Percentiles rank a stretch among this genome's conserved stretches.
Evolutionary conservation across 2,797 vertebrate genomes (phyloP).

Genomic region (Poecile montanus): DNA sequence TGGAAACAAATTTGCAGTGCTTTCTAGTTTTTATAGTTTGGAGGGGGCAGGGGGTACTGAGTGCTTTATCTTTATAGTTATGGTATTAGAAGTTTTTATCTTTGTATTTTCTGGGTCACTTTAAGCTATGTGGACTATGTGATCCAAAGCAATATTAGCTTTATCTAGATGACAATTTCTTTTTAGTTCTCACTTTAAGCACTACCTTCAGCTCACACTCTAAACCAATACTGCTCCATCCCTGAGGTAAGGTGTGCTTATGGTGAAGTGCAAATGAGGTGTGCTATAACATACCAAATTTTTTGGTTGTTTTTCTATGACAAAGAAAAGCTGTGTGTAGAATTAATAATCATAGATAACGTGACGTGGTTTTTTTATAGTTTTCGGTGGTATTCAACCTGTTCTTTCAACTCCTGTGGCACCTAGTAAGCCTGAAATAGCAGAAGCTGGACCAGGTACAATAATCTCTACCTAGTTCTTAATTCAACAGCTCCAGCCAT

Average conservation of each 20-base stretch:
- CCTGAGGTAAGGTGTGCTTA: neutral
- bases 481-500: neutral
- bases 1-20: neutral
- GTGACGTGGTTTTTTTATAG: conserved; percentile 36
- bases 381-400: conserved; percentile 39
- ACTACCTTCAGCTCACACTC: neutral
- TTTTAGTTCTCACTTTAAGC: neutral
- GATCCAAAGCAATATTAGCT: neutral
- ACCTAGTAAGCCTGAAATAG: conserved; percentile 58
- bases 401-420: conserved; percentile 64
- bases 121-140: neutral
- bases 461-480: neutral
- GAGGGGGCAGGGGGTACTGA: no score
- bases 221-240: neutral
- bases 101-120: neutral
- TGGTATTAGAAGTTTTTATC: neutral
- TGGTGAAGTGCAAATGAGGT: neutral
- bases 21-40: neutral
- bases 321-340: neutral
- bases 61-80: neutral
- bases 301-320: neutral
- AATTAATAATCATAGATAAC: neutral
- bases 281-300: neutral
- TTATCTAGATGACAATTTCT: neutral
- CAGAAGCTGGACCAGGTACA: conserved; percentile 71